These are phyloP conservation scores for Scatophagus argus DNA, from an alignment of 2,113 vertebrate species.

Conservation along the genomic window DNA sequence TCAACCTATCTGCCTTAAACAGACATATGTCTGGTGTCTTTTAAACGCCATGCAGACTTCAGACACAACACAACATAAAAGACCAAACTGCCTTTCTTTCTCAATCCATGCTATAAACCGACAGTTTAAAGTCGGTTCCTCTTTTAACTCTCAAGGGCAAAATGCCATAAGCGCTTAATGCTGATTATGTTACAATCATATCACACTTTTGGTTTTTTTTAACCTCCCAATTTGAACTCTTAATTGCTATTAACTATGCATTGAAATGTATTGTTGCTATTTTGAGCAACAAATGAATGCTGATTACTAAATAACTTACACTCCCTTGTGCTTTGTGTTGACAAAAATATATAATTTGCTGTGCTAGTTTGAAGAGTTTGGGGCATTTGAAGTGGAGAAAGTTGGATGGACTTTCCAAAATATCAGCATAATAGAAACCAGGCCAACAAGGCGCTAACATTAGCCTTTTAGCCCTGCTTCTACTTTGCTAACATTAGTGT, in stretches of 20 bases:
- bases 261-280: background rate
- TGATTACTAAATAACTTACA: background rate
- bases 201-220: background rate
- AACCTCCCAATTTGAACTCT: background rate
- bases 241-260: slow-evolving; percentile 22
- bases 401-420: background rate
- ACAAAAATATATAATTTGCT: background rate
- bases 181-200: slow-evolving; percentile 10
- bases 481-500: background rate
- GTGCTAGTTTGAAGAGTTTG: background rate
- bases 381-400: background rate
- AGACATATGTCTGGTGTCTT: slow-evolving; percentile 67
- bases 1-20: slow-evolving; percentile 69
- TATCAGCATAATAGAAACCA: background rate
- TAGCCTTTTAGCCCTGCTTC: background rate
- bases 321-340: background rate
- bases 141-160: slow-evolving; percentile 10
- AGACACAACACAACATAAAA: slow-evolving; percentile 25
- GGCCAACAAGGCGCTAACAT: background rate
- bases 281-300: background rate
- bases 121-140: slow-evolving; percentile 29
- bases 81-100: slow-evolving; percentile 14
- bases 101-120: background rate
- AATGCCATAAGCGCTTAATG: slow-evolving; percentile 25
- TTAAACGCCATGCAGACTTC: slow-evolving; percentile 66